Conservation (phyloP, 2,797 vertebrate species). For the Onychomys arenicola region DNA sequence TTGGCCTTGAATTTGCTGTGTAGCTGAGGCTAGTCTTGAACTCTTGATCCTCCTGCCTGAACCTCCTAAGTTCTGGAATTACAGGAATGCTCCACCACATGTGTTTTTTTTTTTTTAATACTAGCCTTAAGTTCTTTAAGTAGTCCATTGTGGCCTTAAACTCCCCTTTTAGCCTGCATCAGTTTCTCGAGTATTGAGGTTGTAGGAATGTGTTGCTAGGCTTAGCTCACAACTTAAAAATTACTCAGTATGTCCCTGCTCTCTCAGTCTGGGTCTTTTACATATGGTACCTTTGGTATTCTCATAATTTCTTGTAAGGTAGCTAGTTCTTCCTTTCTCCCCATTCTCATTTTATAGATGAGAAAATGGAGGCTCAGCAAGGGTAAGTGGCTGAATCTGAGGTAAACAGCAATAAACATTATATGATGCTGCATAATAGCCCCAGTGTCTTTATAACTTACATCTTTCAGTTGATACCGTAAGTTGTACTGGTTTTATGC, state of each 20-base stretch:
- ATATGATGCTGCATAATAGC: not conserved
- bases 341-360: constrained; percentile 50
- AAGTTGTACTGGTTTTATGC: not conserved
- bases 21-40: not conserved
- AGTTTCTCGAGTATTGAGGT: not conserved
- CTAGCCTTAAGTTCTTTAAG: not conserved
- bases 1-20: not conserved
- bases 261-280: constrained; percentile 12
- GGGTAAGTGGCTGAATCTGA: constrained; percentile 53
- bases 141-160: not conserved
- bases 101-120: not conserved
- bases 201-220: not conserved
- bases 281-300: constrained; percentile 26
- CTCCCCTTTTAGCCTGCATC: not conserved
- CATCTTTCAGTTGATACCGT: not conserved
- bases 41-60: not conserved
- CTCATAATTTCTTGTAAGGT: constrained; percentile 20
- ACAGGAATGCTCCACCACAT: not conserved
- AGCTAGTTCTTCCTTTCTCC: not conserved
- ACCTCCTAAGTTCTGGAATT: not conserved
- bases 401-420: constrained; percentile 35
- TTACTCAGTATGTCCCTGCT: not conserved
- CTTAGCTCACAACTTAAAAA: not conserved
- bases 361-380: constrained; percentile 54
- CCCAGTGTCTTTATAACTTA: constrained; percentile 34